Conservation (phyloP, 2,113 vertebrate genomes). For the Pachypanchax playfairii region DNA sequence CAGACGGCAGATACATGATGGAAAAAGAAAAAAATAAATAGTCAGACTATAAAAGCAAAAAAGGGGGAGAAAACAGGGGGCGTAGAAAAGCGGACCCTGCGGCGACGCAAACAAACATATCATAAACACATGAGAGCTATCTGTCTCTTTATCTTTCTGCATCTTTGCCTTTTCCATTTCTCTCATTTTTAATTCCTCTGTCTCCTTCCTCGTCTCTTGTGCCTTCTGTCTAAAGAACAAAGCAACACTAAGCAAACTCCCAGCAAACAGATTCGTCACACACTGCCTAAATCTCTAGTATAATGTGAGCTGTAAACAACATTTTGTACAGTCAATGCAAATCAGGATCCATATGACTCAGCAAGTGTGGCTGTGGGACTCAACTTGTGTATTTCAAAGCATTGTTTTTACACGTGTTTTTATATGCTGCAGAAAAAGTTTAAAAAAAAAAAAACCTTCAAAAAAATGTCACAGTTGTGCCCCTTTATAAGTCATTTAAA, state of each 20-base stretch:
- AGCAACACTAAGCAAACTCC: conserved; percentile 43
- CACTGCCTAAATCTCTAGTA: conserved; percentile 35
- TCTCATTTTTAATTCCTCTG: conserved; percentile 35
- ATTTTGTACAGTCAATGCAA: conserved; percentile 49
- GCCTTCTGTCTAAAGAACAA: conserved; percentile 60
- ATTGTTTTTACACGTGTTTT: conserved; percentile 13
- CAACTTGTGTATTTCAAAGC: conserved; percentile 9
- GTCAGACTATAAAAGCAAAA: conserved; percentile 27
- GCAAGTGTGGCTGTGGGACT: conserved; percentile 26
- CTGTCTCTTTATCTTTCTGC: conserved; percentile 50
- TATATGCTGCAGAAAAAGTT: background rate
- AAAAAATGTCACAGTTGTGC: background rate
- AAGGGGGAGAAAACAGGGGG: conserved; percentile 12
- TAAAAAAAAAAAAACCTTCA: background rate
- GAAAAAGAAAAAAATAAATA: conserved; percentile 17
- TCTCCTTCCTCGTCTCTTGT: conserved; percentile 32
- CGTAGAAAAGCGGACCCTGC: conserved; percentile 52
- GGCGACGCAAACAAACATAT: conserved; percentile 72
- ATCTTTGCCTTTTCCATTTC: conserved; percentile 4
- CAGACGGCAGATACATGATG: conserved; percentile 60
- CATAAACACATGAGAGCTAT: conserved; percentile 68
- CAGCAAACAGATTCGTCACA: conserved; percentile 29
- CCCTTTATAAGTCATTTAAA: too few species aligned
- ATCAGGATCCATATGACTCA: conserved; percentile 60
- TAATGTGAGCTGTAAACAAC: conserved; percentile 32